A percentile compares a stretch with the other conserved stretches of the same genome.
Evolutionary conservation across 2,888 invertebrate genomes (phyloP).

Genomic region (Trissolcus japonicus): DNA sequence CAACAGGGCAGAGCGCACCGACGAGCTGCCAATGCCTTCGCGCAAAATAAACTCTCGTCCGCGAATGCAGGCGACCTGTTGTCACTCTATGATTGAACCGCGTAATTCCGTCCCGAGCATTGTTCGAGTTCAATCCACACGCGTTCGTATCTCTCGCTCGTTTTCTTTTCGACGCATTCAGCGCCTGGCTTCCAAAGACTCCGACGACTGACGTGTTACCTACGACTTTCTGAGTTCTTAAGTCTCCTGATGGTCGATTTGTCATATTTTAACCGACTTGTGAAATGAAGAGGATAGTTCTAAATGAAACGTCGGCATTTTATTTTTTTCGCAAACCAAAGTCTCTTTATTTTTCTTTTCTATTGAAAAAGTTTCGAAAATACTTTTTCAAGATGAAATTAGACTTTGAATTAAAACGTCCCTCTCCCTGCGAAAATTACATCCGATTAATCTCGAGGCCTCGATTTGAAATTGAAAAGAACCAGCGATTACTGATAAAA

Average conservation of each 20-base stretch:
- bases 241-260: constrained; percentile 1
- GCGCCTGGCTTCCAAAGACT: background rate
- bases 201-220: background rate
- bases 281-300: too few relatives aligned
- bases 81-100: constrained; percentile 57
- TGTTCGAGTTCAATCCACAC: constrained; percentile 25
- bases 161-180: constrained; percentile 25
- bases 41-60: constrained; percentile 71
- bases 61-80: constrained; percentile 59
- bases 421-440: too few relatives aligned
- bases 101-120: constrained; percentile 41
- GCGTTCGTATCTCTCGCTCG: constrained; percentile 8
- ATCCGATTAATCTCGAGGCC: too few relatives aligned
- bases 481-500: constrained; percentile 8
- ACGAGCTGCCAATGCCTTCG: constrained; percentile 69
- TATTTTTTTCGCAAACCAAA: too few relatives aligned
- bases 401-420: too few relatives aligned
- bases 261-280: background rate
- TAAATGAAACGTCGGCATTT: too few relatives aligned
- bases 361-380: too few relatives aligned
- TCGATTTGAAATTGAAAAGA: constrained; percentile 2
- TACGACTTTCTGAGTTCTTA: background rate
- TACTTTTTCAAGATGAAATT: too few relatives aligned
- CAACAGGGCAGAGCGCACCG: too few relatives aligned
- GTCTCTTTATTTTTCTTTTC: too few relatives aligned